Evolutionary conservation across 2,888 invertebrate species (phyloP).

Genomic region (Chaitophorus viminalis): DNA sequence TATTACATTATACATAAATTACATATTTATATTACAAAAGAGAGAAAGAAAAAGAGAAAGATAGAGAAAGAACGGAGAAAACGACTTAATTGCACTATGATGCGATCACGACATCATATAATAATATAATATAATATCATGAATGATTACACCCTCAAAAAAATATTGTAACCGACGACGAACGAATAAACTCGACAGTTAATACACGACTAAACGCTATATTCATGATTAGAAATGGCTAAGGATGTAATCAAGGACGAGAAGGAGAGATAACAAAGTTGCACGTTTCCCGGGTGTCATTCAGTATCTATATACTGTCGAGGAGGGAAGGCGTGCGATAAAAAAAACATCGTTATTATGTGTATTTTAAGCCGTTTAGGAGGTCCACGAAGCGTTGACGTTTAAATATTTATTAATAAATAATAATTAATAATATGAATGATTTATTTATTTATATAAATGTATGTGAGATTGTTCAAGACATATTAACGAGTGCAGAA

Average conservation of each 20-base stretch:
- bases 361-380: too few species aligned
- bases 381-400: too few species aligned
- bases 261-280: background rate
- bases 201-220: too few species aligned
- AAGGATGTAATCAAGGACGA: background rate
- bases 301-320: background rate
- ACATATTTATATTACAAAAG: background rate
- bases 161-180: background rate
- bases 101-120: background rate
- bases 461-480: conserved; percentile 3
- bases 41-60: too few species aligned
- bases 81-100: background rate
- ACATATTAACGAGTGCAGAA: conserved; percentile 33
- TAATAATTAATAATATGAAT: too few species aligned
- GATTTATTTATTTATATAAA: too few species aligned
- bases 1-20: background rate
- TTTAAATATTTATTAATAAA: too few species aligned
- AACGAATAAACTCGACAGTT: too few species aligned
- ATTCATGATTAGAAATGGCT: too few species aligned
- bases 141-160: background rate
- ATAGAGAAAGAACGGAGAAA: background rate
- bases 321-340: too few species aligned
- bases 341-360: too few species aligned
- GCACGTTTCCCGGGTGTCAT: background rate
- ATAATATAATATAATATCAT: background rate